Evolutionary conservation across 2,113 vertebrate genomes (phyloP), one percentile per base, ranked within the genome.

Genomic region (Petrocephalus zakoni): DNA sequence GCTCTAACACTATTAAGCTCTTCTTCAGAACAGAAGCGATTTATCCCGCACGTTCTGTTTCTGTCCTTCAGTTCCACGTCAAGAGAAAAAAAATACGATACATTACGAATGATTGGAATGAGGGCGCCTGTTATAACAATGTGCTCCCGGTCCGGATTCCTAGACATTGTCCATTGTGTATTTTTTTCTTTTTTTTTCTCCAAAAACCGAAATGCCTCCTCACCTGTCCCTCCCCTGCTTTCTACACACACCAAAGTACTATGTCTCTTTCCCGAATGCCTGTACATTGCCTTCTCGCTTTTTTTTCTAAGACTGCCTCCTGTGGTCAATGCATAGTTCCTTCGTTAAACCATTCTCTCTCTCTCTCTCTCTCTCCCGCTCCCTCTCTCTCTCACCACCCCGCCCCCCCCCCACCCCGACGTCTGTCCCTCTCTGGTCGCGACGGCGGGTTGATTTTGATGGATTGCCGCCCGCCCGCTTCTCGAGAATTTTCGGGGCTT

Each of bases 321-420:
- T 95, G 96, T 96, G 96, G 97, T 97, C 97, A 97, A 94, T 97
- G 96, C 96, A 94, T 99, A 97, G 97, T 95, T 95, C 96, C 94
- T 94, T 94, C 95, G 49, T 85, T 85, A 52, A 85, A 85, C 82
- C 93, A 96, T 95, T 96, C n/a, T n/a, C n/a, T 22, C 56, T 22
- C 56, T 22, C 56, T 22, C 56, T 29, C 68, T 7, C 29, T 19
- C 68, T 19, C 68, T 19, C 68, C 2, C 68, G 13, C 17, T 13
- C n/a, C 4, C 52, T 53, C 52, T 53, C 52, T 53, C 52, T 53
- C 52, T 17, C 52, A 21, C n/a, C 52, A 47, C 46, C 2, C 46
- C 46, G 5, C 46, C 46, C 46, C 52, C 52, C 15, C 52, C 52
- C 52, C 52, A 9, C 52, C 52, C 52, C 52, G 10, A 19, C 13